These are phyloP conservation scores for Phylloscopus trochilus DNA, from an alignment of 2,113 vertebrate genomes.

Conservation along the genomic window DNA sequence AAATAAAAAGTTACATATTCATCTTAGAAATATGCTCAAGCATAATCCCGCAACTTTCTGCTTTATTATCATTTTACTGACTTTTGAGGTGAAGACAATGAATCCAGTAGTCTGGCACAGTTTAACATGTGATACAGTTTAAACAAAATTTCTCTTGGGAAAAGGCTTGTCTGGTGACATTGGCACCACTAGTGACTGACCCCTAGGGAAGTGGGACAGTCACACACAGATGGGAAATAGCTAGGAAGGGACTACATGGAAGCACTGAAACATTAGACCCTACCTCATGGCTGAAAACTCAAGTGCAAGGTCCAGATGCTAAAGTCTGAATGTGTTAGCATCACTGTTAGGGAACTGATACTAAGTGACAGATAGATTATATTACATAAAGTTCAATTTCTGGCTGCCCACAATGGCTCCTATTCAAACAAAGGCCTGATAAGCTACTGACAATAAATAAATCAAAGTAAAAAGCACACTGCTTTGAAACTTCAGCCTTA, in stretches of 20 bases:
- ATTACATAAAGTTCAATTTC: slow-evolving; percentile 34
- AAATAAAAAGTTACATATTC: neutral
- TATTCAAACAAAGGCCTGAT: slow-evolving; percentile 37
- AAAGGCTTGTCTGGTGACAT: slow-evolving; percentile 49
- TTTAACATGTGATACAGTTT: neutral
- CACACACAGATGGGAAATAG: slow-evolving; percentile 72
- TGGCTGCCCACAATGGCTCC: slow-evolving; percentile 15
- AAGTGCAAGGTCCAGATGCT: slow-evolving; percentile 61
- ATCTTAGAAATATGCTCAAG: neutral
- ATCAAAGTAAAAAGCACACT: slow-evolving; percentile 7
- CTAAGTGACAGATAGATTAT: slow-evolving; percentile 56
- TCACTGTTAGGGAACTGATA: slow-evolving; percentile 30
- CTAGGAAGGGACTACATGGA: slow-evolving; percentile 53
- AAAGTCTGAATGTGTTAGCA: slow-evolving; percentile 43
- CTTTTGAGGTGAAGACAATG: neutral
- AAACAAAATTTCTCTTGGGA: slow-evolving; percentile 45
- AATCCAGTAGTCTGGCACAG: neutral
- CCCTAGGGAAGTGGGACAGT: slow-evolving; percentile 55
- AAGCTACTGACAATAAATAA: slow-evolving; percentile 51
- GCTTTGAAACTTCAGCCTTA: slow-evolving; percentile 45
- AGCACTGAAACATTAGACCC: slow-evolving; percentile 37
- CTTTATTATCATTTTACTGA: neutral
- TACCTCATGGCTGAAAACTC: slow-evolving; percentile 33
- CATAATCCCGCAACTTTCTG: neutral
- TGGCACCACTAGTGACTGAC: slow-evolving; percentile 27